Evolutionary conservation across 2,888 invertebrate species (phyloP).

Genomic region (Hanleya hanleyi): DNA sequence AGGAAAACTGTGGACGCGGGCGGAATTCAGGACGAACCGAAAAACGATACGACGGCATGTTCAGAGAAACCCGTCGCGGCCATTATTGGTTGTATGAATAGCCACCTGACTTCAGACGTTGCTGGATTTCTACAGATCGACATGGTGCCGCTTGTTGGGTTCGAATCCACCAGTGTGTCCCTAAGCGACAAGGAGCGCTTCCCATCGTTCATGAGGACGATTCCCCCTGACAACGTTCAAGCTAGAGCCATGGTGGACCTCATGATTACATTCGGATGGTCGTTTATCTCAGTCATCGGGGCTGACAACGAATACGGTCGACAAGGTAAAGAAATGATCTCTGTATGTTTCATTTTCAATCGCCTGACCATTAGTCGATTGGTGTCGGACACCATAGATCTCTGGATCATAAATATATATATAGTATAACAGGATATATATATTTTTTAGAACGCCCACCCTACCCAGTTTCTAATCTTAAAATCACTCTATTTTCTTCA

Average conservation of each 20-base stretch:
- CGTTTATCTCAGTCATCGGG: slow-evolving; percentile 10
- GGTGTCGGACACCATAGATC: no score
- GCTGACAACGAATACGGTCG: slow-evolving; percentile 14
- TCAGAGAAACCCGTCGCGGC: neutral
- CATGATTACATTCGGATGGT: slow-evolving; percentile 1
- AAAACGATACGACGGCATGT: neutral
- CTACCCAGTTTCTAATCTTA: no score
- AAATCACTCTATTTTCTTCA: no score
- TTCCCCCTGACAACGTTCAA: slow-evolving; percentile 10
- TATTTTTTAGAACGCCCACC: no score
- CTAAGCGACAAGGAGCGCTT: neutral
- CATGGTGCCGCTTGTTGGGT: slow-evolving; percentile 9
- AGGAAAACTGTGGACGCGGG: neutral
- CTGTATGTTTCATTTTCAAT: no score
- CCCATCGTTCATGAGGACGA: slow-evolving; percentile 10
- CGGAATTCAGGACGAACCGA: neutral
- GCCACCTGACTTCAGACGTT: neutral
- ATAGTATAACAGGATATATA: no score
- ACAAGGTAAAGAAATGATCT: no score
- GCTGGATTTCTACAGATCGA: neutral
- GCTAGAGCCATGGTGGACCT: neutral
- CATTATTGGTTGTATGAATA: neutral
- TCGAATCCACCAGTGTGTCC: neutral
- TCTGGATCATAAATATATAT: no score
- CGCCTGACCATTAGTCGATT: no score